phyloP scores from a whole-genome alignment of 1,140 invertebrate species.

The Nixonia krombeini region DNA sequence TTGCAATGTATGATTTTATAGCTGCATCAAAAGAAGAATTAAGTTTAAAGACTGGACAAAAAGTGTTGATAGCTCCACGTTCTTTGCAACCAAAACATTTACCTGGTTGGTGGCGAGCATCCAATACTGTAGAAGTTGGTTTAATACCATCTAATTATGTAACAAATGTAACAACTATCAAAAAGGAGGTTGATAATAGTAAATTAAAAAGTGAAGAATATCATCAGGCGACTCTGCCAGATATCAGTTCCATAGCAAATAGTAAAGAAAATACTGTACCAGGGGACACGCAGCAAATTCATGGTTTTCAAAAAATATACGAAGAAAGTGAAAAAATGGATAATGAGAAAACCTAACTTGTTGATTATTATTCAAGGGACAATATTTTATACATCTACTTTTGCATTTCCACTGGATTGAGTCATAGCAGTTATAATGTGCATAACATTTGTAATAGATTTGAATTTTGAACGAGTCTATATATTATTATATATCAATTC shows the following conservation, averaged over 20 bases:
- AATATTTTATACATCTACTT: constrained; percentile 10
- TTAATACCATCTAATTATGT: constrained; percentile 88
- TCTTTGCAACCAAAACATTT: constrained; percentile 81
- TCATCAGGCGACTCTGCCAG: neutral
- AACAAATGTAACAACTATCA: constrained; percentile 57
- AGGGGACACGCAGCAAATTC: neutral
- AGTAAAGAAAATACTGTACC: neutral
- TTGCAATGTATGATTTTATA: constrained; percentile 84
- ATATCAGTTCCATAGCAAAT: neutral
- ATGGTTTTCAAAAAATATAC: constrained; percentile 25
- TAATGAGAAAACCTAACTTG: constrained; percentile 16
- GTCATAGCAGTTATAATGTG: constrained; percentile 9
- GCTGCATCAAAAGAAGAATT: constrained; percentile 83
- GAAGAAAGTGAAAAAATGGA: constrained; percentile 13
- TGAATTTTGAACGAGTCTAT: no score
- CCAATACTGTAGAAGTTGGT: constrained; percentile 80
- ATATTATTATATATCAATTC: no score
- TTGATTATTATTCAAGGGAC: neutral
- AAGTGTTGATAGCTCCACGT: constrained; percentile 86
- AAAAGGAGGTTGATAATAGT: constrained; percentile 54
- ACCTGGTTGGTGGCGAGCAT: constrained; percentile 83
- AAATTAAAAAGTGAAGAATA: neutral
- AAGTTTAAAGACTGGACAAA: constrained; percentile 82
- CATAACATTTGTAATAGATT: constrained; percentile 6
- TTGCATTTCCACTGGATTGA: constrained; percentile 4